phyloP scores from a whole-genome alignment of 1,140 invertebrate genomes.

The Zeugodacus cucurbitae region DNA sequence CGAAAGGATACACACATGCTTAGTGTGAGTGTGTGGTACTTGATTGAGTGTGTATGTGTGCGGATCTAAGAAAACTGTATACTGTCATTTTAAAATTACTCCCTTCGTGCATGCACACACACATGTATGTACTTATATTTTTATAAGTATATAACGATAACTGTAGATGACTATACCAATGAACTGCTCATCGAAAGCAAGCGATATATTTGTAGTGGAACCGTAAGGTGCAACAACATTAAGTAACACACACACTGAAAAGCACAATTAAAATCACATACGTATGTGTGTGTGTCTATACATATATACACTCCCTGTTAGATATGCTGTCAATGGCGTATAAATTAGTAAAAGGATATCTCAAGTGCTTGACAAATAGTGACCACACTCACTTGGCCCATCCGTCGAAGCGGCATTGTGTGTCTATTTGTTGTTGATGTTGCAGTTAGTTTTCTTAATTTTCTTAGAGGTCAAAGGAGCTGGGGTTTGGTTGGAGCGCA shows the following conservation, averaged over 20 bases:
- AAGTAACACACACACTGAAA: neutral
- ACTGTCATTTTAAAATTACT: neutral
- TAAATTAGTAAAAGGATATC: constrained; percentile 28
- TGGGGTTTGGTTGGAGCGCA: neutral
- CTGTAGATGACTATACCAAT: too few relatives aligned
- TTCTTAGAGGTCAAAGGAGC: neutral
- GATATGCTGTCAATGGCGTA: neutral
- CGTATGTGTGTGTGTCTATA: too few relatives aligned
- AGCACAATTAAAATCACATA: too few relatives aligned
- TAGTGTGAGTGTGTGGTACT: neutral
- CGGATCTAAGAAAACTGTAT: neutral
- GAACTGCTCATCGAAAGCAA: too few relatives aligned
- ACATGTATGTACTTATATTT: neutral
- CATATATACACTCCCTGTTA: too few relatives aligned
- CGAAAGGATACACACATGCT: neutral
- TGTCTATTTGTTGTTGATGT: too few relatives aligned
- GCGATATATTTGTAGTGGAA: neutral
- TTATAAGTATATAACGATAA: too few relatives aligned
- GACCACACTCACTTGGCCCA: constrained; percentile 18
- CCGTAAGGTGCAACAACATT: neutral
- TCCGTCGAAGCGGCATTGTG: neutral
- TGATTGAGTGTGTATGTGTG: neutral
- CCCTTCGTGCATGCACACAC: neutral
- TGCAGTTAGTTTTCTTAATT: neutral
- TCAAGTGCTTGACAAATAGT: constrained; percentile 26